A percentile compares a stretch with the other conserved stretches of the same genome.
Conservation (phyloP, 1,140 invertebrate genomes). For the Meloidogyne hapla region DNA sequence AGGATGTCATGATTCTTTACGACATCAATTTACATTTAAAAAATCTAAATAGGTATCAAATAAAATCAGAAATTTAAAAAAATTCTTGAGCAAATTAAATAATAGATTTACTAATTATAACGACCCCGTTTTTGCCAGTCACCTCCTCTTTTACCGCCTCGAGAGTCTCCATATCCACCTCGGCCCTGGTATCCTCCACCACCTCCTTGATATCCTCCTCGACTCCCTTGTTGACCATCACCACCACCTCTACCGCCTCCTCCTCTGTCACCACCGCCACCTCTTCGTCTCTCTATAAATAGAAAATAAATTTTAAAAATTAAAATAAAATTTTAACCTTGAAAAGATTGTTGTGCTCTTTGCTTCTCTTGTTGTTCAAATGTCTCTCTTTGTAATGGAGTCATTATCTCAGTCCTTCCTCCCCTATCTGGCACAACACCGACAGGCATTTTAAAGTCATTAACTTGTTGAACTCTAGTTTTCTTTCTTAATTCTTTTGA, state of each 20-base stretch:
- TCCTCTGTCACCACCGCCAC: not conserved
- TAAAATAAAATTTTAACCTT: slow-evolving; percentile 7
- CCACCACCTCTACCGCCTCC: not conserved
- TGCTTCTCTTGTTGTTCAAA: slow-evolving; percentile 25
- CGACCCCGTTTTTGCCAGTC: slow-evolving; percentile 8
- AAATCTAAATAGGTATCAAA: too few species aligned
- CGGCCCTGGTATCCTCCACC: slow-evolving; percentile 1
- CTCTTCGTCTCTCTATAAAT: not conserved
- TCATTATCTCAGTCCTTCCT: slow-evolving; percentile 28
- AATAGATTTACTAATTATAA: slow-evolving; percentile 11
- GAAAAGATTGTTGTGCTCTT: slow-evolving; percentile 17
- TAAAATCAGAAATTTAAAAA: not conserved
- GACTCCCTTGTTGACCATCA: not conserved
- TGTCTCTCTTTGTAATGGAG: slow-evolving; percentile 20
- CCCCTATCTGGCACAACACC: slow-evolving; percentile 27
- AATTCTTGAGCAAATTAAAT: not conserved
- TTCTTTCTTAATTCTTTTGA: slow-evolving; percentile 10
- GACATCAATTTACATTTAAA: not conserved
- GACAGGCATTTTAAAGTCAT: slow-evolving; percentile 7
- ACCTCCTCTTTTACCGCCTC: slow-evolving; percentile 18
- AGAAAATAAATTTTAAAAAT: not conserved
- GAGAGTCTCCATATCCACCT: not conserved
- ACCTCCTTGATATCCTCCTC: slow-evolving; percentile 4
- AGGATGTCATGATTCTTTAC: not conserved
- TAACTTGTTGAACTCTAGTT: slow-evolving; percentile 12